phyloP scores from a whole-genome alignment of 2,888 invertebrate species.

The Epistrophella euchroma region DNA sequence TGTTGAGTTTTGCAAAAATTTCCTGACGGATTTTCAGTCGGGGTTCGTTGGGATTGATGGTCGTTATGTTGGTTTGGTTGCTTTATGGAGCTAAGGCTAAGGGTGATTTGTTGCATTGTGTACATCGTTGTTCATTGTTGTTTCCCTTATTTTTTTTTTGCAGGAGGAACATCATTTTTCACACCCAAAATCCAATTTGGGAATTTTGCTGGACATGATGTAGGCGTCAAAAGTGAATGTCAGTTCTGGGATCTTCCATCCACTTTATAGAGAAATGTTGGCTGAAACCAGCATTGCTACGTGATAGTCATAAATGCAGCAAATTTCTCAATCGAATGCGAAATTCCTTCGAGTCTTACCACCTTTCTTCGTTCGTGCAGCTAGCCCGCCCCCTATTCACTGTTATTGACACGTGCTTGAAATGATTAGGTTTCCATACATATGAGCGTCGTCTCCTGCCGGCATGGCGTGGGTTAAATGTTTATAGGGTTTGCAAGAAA shows the following conservation, averaged over 20 bases:
- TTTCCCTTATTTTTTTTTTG: neutral
- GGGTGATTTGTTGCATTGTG: conserved; percentile 73
- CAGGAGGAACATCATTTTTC: conserved; percentile 63
- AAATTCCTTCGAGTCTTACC: conserved; percentile 27
- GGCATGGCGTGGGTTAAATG: conserved; percentile 29
- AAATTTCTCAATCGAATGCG: conserved; percentile 44
- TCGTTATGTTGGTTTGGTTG: conserved; percentile 13
- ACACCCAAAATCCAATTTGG: conserved; percentile 74
- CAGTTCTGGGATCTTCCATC: conserved; percentile 8
- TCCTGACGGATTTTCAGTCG: conserved; percentile 25
- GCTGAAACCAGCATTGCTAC: conserved; percentile 34
- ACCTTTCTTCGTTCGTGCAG: conserved; percentile 9
- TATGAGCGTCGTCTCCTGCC: neutral
- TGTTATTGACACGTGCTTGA: conserved; percentile 68
- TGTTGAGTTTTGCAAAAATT: conserved; percentile 72
- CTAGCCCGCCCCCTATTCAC: conserved; percentile 28
- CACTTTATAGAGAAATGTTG: conserved; percentile 1
- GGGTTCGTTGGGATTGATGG: conserved; percentile 8
- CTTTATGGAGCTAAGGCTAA: neutral
- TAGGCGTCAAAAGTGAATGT: conserved; percentile 62
- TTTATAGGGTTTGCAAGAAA: conserved; percentile 36
- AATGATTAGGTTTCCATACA: conserved; percentile 69
- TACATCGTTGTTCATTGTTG: conserved; percentile 30
- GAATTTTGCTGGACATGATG: conserved; percentile 66
- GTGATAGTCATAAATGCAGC: conserved; percentile 62